These are phyloP conservation scores for Caenorhabditis sp. DNA, from an alignment of 2,888 invertebrate genomes.

Conservation along the genomic window DNA sequence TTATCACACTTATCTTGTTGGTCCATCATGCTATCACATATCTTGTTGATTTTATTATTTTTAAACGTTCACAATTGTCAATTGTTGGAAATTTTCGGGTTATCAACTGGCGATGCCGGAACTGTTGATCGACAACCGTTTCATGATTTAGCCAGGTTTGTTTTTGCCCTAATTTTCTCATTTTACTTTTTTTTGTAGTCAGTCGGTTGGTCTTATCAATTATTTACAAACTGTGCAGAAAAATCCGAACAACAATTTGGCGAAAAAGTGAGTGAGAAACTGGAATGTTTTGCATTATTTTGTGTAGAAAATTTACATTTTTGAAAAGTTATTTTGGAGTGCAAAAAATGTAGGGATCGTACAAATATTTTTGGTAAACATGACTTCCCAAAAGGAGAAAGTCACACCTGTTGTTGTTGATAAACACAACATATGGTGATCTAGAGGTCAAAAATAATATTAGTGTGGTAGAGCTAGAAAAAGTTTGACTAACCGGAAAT, in stretches of 20 bases:
- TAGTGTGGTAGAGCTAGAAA: too few relatives aligned
- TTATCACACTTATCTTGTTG: neutral
- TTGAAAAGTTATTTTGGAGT: neutral
- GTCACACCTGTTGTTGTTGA: too few relatives aligned
- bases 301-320: neutral
- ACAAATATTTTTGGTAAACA: too few relatives aligned
- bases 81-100: conserved; percentile 53
- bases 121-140: conserved; percentile 50
- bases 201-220: conserved; percentile 56
- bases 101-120: conserved; percentile 57
- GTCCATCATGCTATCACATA: neutral
- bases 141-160: conserved; percentile 55
- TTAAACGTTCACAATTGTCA: conserved; percentile 14
- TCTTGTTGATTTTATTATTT: neutral
- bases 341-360: neutral
- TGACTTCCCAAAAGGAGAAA: too few relatives aligned
- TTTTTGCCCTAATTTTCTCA: neutral
- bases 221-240: conserved; percentile 52
- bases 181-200: conserved; percentile 30
- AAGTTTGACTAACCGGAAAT: too few relatives aligned
- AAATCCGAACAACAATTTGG: conserved; percentile 50
- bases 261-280: conserved; percentile 33
- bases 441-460: too few relatives aligned
- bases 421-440: too few relatives aligned
- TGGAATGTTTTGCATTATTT: neutral